Base-by-base conservation (phyloP, 2,888 invertebrate species). In the Athalia circularis region DNA sequence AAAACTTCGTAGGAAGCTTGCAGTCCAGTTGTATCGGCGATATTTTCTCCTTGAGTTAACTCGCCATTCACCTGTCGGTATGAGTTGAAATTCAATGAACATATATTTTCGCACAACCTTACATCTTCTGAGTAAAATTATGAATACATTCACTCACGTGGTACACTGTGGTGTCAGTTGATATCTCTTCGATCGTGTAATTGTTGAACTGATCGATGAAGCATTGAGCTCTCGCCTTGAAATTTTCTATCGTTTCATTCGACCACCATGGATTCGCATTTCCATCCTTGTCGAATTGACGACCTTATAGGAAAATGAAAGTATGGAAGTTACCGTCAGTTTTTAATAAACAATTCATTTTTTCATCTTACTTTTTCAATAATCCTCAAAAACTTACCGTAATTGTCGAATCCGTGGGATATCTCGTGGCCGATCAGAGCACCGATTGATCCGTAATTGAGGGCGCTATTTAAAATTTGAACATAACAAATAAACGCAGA, bases 1-100 rank as follows among this genome's bases (percentile, higher is more conserved):
- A 94, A 95, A 0, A 95, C 96, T 84, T 91, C 88, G 83, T 94
- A 94, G 0, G 96, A 95, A 61, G 95, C 94, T 82, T 95, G 93
- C 75, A 97, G 90, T 0, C 96, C 96, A 80, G 96, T 96, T 90
- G 96, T 96, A 91, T 97, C 97, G 0, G 96, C 96, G 78, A 97
- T 96, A 91, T 97, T 97, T 91, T 96, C 96, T 65, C 95, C 95
- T 84, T 95, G 94, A 43, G 96, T 96, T 88, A 92, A 92, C 86
- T 92, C 91, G 15, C 94, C 94, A 88, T 94, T 93, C 82, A 94
- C 92, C 94, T 94, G 29, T 29, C 29, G 29, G 29, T 29, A 29
- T 29, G 29, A 29, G 29, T 29, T 29, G 29, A 29, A 29, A 29
- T 29, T 29, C 2, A 29, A 29, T 29, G 1, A 29, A 29, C 29